A percentile compares a stretch with the other conserved stretches of the same genome.
Conservation (phyloP, 2,113 vertebrate species). For the Cyprinodon brontotheroides region DNA sequence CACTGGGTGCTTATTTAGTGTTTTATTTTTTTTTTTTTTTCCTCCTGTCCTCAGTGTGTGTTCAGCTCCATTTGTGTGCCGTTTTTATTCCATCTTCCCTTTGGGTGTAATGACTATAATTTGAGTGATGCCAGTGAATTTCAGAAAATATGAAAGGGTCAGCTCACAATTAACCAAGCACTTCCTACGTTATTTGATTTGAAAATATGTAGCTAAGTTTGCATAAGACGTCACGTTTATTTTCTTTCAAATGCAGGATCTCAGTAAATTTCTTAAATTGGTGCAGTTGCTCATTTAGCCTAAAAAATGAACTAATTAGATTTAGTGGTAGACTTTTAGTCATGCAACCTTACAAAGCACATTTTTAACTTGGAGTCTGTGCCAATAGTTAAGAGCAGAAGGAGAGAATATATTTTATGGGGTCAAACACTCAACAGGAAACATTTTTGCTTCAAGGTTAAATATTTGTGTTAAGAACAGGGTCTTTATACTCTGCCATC, state of each 20-base stretch:
- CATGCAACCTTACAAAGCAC: not conserved
- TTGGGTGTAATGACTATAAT: slow-evolving; percentile 24
- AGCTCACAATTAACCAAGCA: not conserved
- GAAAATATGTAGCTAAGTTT: not conserved
- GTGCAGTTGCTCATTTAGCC: not conserved
- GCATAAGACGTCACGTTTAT: not conserved
- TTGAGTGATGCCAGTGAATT: slow-evolving; percentile 8
- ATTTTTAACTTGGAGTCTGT: not conserved
- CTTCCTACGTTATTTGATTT: not conserved
- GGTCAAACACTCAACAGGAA: not conserved
- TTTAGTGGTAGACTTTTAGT: slow-evolving; percentile 1
- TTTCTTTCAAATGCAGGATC: not conserved
- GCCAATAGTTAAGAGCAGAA: not conserved
- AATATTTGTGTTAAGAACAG: not conserved
- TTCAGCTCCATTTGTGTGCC: not conserved
- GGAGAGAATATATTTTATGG: not conserved
- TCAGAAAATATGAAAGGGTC: slow-evolving; percentile 25
- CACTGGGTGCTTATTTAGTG: slow-evolving; percentile 40
- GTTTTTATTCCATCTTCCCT: slow-evolving; percentile 7
- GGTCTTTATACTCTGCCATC: not conserved
- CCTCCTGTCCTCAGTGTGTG: slow-evolving; percentile 29
- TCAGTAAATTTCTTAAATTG: not conserved
- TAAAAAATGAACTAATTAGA: not conserved
- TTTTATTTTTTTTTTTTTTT: slow-evolving; percentile 8
- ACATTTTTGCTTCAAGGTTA: not conserved